Evolutionary conservation across 2,888 invertebrate species (phyloP).

Genomic region (Oscheius sp.): DNA sequence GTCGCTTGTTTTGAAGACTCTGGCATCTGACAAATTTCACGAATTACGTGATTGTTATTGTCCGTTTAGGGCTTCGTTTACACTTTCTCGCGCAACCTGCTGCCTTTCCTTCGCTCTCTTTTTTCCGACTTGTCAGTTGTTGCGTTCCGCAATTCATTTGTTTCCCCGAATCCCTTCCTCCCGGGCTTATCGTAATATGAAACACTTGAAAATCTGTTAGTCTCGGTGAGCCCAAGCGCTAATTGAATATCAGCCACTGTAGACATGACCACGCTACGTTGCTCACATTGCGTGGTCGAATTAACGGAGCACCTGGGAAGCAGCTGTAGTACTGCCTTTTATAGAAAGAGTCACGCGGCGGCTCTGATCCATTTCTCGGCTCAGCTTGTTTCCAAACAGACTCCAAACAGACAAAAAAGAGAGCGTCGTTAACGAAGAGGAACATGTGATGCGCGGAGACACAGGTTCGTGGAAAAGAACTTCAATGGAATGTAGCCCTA

Average conservation of each 20-base stretch:
- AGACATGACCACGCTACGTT: slow-evolving; percentile 11
- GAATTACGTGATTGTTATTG: slow-evolving; percentile 31
- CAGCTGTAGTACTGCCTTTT: slow-evolving; percentile 19
- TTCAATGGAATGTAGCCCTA: no score
- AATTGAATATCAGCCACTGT: slow-evolving; percentile 17
- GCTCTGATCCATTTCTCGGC: not conserved
- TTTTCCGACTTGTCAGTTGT: not conserved
- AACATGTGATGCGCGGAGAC: slow-evolving; percentile 10
- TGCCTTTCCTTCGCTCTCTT: not conserved
- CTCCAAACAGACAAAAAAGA: no score
- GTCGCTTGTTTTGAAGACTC: not conserved
- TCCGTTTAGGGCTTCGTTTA: slow-evolving; percentile 13
- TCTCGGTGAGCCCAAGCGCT: slow-evolving; percentile 10
- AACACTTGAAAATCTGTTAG: not conserved
- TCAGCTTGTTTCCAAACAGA: no score
- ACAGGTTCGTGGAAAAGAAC: slow-evolving; percentile 3
- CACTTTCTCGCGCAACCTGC: slow-evolving; percentile 18
- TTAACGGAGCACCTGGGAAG: slow-evolving; percentile 21
- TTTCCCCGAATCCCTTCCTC: not conserved
- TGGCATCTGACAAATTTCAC: not conserved
- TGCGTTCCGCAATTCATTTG: not conserved
- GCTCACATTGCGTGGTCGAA: not conserved
- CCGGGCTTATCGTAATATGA: no score
- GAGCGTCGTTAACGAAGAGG: not conserved
- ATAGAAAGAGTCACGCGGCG: not conserved